These are phyloP conservation scores for Strigamia transsilvanica DNA, from an alignment of 2,888 invertebrate genomes.

Conservation along the genomic window DNA sequence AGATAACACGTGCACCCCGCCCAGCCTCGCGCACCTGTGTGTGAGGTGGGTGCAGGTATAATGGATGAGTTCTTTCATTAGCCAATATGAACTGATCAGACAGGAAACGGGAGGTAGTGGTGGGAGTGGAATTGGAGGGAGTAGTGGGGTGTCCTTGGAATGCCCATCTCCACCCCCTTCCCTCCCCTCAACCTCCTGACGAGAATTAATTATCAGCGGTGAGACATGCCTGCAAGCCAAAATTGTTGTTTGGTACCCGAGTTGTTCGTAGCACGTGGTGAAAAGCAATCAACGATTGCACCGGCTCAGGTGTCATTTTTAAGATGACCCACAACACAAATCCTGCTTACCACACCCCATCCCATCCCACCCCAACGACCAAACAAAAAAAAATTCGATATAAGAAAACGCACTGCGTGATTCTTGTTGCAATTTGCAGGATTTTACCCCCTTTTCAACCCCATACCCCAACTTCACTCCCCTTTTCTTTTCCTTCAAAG, in stretches of 20 bases:
- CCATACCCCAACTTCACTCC: conserved; percentile 7
- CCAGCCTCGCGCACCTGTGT: conserved; percentile 39
- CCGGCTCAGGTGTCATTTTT: conserved; percentile 17
- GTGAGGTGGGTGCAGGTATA: conserved; percentile 42
- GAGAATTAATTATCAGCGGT: conserved; percentile 31
- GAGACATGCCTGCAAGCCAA: background rate
- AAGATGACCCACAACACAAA: background rate
- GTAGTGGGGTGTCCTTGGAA: conserved; percentile 1
- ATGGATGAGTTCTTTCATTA: conserved; percentile 48
- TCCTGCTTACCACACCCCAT: background rate
- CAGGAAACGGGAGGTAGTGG: conserved; percentile 26
- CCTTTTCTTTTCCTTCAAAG: conserved; percentile 38
- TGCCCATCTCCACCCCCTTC: conserved; percentile 41
- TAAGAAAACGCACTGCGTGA: background rate
- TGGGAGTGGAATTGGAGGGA: background rate
- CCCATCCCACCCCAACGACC: background rate
- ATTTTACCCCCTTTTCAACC: conserved; percentile 29
- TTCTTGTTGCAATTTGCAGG: conserved; percentile 18
- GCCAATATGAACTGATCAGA: conserved; percentile 48
- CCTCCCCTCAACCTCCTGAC: conserved; percentile 33
- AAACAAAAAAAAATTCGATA: background rate
- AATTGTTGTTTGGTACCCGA: conserved; percentile 11
- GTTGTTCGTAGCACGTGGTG: conserved; percentile 19
- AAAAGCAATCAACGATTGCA: conserved; percentile 23
- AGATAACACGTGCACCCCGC: conserved; percentile 43